These are phyloP conservation scores for Terrapene triunguis DNA, from an alignment of 2,113 vertebrate genomes.

Conservation along the genomic window DNA sequence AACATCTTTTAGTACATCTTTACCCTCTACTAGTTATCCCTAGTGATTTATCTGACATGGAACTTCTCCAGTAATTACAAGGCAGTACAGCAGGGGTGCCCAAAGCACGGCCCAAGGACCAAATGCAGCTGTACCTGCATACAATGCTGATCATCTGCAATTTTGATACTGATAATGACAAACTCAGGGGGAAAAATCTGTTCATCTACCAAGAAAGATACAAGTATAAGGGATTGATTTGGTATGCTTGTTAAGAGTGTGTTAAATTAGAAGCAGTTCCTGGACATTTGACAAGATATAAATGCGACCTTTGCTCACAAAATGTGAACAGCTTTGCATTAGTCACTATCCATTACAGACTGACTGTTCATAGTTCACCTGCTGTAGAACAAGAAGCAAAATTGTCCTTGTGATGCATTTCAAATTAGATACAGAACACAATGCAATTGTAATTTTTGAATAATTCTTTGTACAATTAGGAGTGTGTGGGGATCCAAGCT, in stretches of 20 bases:
- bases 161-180: neutral
- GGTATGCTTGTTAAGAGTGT: neutral
- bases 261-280: neutral
- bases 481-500: constrained; percentile 36
- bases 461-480: constrained; percentile 5
- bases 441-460: constrained; percentile 48
- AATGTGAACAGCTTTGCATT: neutral
- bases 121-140: neutral
- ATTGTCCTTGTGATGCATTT: neutral
- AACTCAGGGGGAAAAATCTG: neutral
- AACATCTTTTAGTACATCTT: neutral
- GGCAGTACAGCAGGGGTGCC: neutral
- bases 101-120: neutral
- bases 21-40: neutral
- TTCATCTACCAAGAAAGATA: neutral
- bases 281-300: neutral
- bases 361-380: neutral
- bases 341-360: neutral
- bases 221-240: neutral
- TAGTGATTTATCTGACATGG: neutral
- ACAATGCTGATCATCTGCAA: neutral
- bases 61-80: neutral
- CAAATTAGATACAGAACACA: constrained; percentile 50
- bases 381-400: neutral
- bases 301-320: neutral